These are phyloP conservation scores for Mycetomoellerius zeteki DNA, from an alignment of 1,140 invertebrate genomes.

Conservation along the genomic window DNA sequence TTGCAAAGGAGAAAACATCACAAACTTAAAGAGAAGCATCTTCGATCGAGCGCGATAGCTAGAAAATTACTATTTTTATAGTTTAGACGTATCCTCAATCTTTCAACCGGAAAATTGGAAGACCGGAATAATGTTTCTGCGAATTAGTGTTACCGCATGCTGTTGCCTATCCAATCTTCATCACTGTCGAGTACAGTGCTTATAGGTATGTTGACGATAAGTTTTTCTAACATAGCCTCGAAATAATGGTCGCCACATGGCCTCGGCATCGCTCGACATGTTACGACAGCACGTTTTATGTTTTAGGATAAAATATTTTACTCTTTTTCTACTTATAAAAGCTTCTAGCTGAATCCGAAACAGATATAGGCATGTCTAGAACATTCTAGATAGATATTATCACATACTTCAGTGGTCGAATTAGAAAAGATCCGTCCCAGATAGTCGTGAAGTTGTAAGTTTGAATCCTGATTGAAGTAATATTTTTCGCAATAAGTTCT, in stretches of 20 bases:
- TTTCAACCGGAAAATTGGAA: not conserved
- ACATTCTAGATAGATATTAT: too few relatives aligned
- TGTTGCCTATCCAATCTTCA: not conserved
- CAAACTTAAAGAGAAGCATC: not conserved
- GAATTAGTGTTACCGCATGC: not conserved
- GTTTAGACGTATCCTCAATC: not conserved
- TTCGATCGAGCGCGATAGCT: not conserved
- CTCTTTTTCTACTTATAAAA: not conserved
- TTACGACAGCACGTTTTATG: not conserved
- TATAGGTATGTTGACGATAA: not conserved
- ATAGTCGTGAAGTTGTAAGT: too few relatives aligned
- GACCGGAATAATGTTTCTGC: not conserved
- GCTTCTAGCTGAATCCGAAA: not conserved
- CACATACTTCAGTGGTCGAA: too few relatives aligned
- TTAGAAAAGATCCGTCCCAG: too few relatives aligned
- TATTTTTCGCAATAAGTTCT: too few relatives aligned
- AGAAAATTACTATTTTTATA: slow-evolving; percentile 25
- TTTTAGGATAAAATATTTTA: slow-evolving; percentile 16
- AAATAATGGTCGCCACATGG: slow-evolving; percentile 40
- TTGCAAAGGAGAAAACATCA: not conserved
- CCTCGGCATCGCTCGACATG: too few relatives aligned
- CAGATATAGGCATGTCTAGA: not conserved
- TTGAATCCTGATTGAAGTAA: too few relatives aligned
- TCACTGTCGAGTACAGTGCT: not conserved
- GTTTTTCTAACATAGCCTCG: slow-evolving; percentile 15